These are phyloP conservation scores for Chaetura pelagica DNA, from an alignment of 2,113 vertebrate species.

Conservation along the genomic window DNA sequence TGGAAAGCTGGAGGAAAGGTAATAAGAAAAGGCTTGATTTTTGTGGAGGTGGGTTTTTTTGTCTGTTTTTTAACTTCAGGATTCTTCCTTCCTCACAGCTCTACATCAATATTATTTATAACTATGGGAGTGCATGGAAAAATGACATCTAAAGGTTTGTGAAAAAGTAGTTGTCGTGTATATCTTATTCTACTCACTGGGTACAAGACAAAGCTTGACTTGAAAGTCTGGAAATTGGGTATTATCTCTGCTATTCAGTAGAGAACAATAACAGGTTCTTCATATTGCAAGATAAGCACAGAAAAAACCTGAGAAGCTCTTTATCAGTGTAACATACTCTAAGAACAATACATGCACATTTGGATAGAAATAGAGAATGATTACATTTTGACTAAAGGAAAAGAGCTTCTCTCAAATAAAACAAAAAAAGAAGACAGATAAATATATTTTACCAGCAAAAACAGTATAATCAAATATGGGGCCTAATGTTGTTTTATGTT, in stretches of 20 bases:
- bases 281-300: constrained; percentile 33
- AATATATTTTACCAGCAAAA: constrained; percentile 22
- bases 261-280: constrained; percentile 52
- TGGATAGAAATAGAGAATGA: constrained; percentile 8
- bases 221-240: constrained; percentile 33
- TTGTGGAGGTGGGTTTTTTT: not conserved
- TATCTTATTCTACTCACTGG: not conserved
- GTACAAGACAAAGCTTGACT: constrained; percentile 20
- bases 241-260: constrained; percentile 27
- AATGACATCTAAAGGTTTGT: not conserved
- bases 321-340: constrained; percentile 35
- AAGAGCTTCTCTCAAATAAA: not conserved
- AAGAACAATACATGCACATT: constrained; percentile 38
- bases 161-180: not conserved
- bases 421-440: not conserved
- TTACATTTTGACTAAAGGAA: not conserved
- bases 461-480: constrained; percentile 28
- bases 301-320: not conserved
- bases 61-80: not conserved
- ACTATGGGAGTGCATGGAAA: not conserved
- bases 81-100: not conserved
- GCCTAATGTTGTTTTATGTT: not conserved
- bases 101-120: not conserved
- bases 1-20: not conserved
- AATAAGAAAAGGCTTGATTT: not conserved